phyloP scores from a whole-genome alignment of 2,113 vertebrate species.

The Benitochromis conjunctus region DNA sequence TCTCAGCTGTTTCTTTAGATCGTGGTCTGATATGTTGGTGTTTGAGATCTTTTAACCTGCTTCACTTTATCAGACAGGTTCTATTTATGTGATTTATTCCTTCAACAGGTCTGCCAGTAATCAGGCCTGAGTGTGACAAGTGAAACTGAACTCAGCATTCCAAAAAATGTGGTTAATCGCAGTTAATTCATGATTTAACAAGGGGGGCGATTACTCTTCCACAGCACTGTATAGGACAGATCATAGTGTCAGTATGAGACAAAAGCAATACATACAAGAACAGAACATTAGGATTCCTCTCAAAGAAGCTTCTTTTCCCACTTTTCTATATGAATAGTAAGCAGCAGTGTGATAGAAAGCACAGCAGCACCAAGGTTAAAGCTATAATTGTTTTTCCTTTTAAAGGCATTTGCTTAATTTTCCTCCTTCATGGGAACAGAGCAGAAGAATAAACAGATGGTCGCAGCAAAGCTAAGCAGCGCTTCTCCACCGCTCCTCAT shows the following conservation, averaged over 20 bases:
- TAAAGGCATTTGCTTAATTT: slow-evolving; percentile 67
- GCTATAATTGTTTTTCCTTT: slow-evolving; percentile 69
- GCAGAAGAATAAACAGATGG: slow-evolving; percentile 69
- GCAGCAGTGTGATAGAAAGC: neutral
- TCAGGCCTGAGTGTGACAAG: neutral
- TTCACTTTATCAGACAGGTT: neutral
- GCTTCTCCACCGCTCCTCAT: slow-evolving; percentile 60
- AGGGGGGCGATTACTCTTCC: neutral
- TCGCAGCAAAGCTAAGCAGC: slow-evolving; percentile 71
- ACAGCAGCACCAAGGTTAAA: slow-evolving; percentile 52
- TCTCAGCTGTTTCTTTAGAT: neutral
- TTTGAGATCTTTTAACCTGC: neutral
- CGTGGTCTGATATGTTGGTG: neutral
- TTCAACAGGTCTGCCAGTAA: neutral
- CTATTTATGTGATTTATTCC: neutral
- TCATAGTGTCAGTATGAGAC: neutral
- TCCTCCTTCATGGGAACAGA: slow-evolving; percentile 11
- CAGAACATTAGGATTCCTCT: neutral
- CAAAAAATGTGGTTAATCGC: neutral
- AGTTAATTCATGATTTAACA: neutral
- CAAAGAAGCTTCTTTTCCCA: neutral
- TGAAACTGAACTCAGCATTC: neutral
- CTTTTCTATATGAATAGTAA: neutral
- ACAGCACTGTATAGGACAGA: neutral
- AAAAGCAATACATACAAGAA: neutral